Percentiles rank a stretch among this genome's conserved stretches.
Evolutionary conservation across 2,888 invertebrate genomes (phyloP).

Genomic region (Drosophila aldrichi): DNA sequence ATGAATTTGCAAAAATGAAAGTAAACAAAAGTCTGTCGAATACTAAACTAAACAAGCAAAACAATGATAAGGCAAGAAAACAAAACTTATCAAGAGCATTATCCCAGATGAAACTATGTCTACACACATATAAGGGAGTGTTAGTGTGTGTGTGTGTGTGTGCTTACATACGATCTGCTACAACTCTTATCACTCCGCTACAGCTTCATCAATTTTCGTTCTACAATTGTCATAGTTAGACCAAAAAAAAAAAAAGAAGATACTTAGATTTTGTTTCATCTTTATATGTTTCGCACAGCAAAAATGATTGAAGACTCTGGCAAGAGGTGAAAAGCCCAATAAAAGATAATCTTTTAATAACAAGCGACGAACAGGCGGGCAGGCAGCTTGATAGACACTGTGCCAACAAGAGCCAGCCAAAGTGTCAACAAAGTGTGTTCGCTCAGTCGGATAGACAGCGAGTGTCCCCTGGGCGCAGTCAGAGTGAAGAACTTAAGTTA

Average conservation of each 20-base stretch:
- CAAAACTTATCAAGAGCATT: conserved; percentile 15
- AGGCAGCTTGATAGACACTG: conserved; percentile 34
- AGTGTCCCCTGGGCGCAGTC: neutral
- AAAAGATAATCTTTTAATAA: conserved; percentile 53
- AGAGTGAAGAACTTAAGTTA: conserved; percentile 54
- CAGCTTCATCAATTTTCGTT: conserved; percentile 16
- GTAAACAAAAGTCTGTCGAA: conserved; percentile 2
- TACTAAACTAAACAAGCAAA: conserved; percentile 4
- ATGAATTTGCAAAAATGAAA: neutral
- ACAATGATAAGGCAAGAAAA: conserved; percentile 32
- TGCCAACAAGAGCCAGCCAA: conserved; percentile 5
- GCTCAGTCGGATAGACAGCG: conserved; percentile 19
- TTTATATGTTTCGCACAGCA: conserved; percentile 1
- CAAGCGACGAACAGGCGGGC: conserved; percentile 4
- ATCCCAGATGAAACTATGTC: neutral
- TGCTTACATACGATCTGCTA: neutral
- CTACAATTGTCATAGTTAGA: conserved; percentile 34
- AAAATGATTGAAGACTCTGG: conserved; percentile 45
- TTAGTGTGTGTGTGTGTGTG: conserved; percentile 9
- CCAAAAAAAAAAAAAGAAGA: conserved; percentile 30
- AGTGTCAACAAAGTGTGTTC: conserved; percentile 8
- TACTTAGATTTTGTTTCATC: neutral
- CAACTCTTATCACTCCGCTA: neutral
- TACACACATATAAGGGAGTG: neutral
- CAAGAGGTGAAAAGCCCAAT: conserved; percentile 41